Conservation (phyloP, 1,140 invertebrate species). For the Aleiodes sp. region DNA sequence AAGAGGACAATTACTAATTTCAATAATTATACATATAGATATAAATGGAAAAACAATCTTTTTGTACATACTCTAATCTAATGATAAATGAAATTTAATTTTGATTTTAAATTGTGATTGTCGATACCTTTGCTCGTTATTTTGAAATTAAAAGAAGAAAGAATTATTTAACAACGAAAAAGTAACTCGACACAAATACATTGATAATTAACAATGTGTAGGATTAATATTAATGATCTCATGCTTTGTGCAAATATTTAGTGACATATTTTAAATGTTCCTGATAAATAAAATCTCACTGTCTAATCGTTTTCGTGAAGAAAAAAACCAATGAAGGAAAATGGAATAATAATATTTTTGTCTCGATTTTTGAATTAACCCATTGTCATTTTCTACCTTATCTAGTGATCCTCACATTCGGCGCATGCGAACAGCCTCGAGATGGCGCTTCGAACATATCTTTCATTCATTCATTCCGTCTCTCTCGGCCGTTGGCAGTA, state of each 20-base stretch:
- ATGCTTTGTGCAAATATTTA: background rate
- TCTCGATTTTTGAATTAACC: too few relatives aligned
- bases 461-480: too few relatives aligned
- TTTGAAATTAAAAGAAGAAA: background rate
- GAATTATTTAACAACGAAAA: background rate
- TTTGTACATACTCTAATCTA: slow-evolving; percentile 11
- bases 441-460: too few relatives aligned
- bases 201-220: background rate
- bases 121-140: background rate
- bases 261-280: background rate
- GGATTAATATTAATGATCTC: slow-evolving; percentile 1
- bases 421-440: too few relatives aligned
- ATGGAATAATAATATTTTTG: too few relatives aligned
- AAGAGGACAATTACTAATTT: slow-evolving; percentile 49
- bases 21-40: slow-evolving; percentile 8
- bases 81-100: background rate
- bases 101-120: background rate
- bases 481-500: too few relatives aligned
- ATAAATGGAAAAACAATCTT: background rate
- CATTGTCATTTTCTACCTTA: too few relatives aligned
- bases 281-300: background rate
- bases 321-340: too few relatives aligned
- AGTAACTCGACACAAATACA: background rate
- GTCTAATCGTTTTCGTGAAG: slow-evolving; percentile 1
- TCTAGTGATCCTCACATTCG: too few relatives aligned